Evolutionary conservation across 2,797 vertebrate genomes (phyloP).

Genomic region (Tauraco hartlaubi): DNA sequence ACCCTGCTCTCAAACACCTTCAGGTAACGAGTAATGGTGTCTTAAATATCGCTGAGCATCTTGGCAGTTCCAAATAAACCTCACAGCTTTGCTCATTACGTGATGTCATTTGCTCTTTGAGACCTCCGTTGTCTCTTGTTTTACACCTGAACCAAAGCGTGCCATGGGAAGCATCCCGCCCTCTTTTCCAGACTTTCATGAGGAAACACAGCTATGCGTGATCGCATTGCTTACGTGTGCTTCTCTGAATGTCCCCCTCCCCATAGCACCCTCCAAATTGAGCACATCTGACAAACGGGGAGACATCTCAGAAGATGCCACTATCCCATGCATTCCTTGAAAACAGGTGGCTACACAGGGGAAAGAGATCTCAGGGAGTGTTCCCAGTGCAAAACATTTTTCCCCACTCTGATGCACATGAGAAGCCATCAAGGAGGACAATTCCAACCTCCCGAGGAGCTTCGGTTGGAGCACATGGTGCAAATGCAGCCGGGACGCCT

Average conservation of each 20-base stretch:
- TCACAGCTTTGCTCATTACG: not conserved
- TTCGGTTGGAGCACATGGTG: not conserved
- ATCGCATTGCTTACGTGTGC: accelerated
- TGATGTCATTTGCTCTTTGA: not conserved
- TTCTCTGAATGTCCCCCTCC: not conserved
- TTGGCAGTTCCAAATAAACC: not conserved
- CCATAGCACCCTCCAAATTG: not conserved
- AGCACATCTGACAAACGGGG: not conserved
- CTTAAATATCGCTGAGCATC: not conserved
- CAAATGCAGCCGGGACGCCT: not conserved
- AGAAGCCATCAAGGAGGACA: not conserved
- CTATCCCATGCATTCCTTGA: not conserved
- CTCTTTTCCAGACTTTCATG: not conserved
- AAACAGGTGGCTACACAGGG: not conserved
- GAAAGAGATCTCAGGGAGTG: not conserved
- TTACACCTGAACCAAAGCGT: accelerated
- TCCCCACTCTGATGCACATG: accelerated
- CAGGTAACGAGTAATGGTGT: not conserved
- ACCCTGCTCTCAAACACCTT: not conserved
- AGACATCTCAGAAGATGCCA: not conserved
- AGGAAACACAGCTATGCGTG: not conserved
- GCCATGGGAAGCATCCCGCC: not conserved
- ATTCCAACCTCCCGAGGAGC: not conserved
- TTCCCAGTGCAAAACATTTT: not conserved
- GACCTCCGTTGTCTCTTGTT: not conserved